phyloP scores from a whole-genome alignment of 2,113 vertebrate species.

The Melanerpes aurifrons region DNA sequence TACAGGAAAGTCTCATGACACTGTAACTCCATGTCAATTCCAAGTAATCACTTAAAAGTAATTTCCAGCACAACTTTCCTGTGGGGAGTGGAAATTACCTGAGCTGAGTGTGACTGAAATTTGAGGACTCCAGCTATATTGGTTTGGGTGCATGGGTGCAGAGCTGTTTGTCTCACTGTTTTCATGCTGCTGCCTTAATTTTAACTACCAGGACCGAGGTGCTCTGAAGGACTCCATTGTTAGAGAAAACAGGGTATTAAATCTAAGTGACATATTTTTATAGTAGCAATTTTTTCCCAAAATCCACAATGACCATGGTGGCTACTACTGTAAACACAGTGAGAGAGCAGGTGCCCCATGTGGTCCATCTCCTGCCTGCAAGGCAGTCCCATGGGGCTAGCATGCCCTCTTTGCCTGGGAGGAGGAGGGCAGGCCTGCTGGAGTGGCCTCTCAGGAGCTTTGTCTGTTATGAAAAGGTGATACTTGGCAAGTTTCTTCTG shows the following conservation, averaged over 20 bases:
- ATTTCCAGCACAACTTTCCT: background rate
- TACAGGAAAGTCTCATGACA: background rate
- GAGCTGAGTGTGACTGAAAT: background rate
- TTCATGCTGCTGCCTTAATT: constrained; percentile 21
- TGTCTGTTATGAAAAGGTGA: background rate
- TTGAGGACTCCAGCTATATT: background rate
- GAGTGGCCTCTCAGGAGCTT: background rate
- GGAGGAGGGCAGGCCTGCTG: background rate
- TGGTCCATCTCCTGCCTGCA: background rate
- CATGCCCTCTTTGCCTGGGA: background rate
- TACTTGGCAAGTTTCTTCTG: background rate
- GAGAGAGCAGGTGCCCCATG: background rate
- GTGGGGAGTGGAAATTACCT: background rate
- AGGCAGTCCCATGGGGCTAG: rapidly evolving
- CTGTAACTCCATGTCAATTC: background rate
- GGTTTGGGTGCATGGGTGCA: background rate
- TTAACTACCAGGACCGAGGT: background rate
- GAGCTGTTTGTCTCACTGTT: background rate
- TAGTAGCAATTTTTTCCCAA: background rate
- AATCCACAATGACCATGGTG: rapidly evolving
- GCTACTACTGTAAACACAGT: background rate
- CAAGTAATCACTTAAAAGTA: background rate
- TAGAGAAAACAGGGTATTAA: background rate
- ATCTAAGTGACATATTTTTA: background rate
- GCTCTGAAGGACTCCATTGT: constrained; percentile 13